Evolutionary conservation across 2,888 invertebrate genomes (phyloP).

Genomic region (Protophormia terraenovae): DNA sequence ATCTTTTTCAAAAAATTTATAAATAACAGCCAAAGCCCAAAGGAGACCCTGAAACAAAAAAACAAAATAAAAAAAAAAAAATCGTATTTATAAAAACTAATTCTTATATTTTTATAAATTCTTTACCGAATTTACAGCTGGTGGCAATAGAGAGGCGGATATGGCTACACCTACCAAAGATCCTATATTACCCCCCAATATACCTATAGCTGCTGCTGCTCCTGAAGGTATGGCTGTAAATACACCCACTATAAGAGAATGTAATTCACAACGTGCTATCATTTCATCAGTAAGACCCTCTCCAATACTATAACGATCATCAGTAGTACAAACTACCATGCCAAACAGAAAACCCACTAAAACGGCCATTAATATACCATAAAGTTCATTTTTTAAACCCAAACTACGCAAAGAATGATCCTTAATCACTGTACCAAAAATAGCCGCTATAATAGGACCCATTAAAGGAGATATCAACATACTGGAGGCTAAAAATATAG

Average conservation of each 20-base stretch:
- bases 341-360: conserved; percentile 87
- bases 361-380: conserved; percentile 86
- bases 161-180: conserved; percentile 92
- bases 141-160: conserved; percentile 90
- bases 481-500: conserved; percentile 88
- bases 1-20: conserved; percentile 82
- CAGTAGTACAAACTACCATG: conserved; percentile 83
- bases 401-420: conserved; percentile 85
- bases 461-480: conserved; percentile 92
- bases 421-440: conserved; percentile 87
- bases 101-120: conserved; percentile 23
- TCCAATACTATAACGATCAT: conserved; percentile 83
- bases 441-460: conserved; percentile 90
- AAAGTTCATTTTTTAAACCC: conserved; percentile 86
- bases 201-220: conserved; percentile 88
- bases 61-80: neutral
- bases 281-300: conserved; percentile 87
- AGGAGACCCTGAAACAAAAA: conserved; percentile 83
- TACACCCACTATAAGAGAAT: conserved; percentile 87
- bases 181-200: conserved; percentile 89
- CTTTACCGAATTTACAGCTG: conserved; percentile 91
- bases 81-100: neutral
- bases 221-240: conserved; percentile 90
- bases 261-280: conserved; percentile 85
- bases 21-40: conserved; percentile 85